Evolutionary conservation across 2,888 invertebrate genomes (phyloP), one percentile per base, ranked within the genome.

Genomic region (Drosophila meridiana): DNA sequence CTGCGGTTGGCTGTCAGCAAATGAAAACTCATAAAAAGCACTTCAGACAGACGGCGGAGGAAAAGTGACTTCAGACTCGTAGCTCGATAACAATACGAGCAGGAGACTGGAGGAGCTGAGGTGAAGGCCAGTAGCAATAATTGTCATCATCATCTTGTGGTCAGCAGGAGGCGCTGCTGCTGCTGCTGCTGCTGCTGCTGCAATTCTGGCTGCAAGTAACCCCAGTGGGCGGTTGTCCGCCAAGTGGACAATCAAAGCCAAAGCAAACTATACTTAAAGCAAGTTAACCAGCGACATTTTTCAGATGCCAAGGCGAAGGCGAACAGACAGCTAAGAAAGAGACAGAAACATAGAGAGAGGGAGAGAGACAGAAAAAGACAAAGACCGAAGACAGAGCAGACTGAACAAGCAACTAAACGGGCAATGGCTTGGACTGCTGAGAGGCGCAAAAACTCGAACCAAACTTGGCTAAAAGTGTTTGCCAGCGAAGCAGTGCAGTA

Each of bases 211-310:
- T 38, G 38, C 56, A 28, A 52, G 63, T 48, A 55, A 56, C 64
- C 77, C 69, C 64, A 69, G 78, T 78, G 77, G 80, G 78, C 81
- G 80, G 66, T 76, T 76, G 76, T 75, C 72, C 76, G 52, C 68
- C 76, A 68, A 72, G 73, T 76, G 78, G 81, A 81, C 81, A 79
- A 80, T 77, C 78, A 77, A 48, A 78, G 79, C 81, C 75, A 84
- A 82, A 71, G 77, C 80, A 82, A 84, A 89, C 82, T 72, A 71
- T 80, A 87, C 89, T 84, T 84, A 87, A 82, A 89, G 88, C 86
- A 86, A 89, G 88, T 89, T 87, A 86, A 79, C 86, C 83, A 80
- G 76, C 86, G 86, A 89, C 86, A 89, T 87, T 87, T 87, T 87
- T 89, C 71, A 89, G 81, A 87, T 87, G 90, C 86, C 90, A 81